Conservation (phyloP, 2,888 invertebrate genomes). For the Adelognathus sp. region DNA sequence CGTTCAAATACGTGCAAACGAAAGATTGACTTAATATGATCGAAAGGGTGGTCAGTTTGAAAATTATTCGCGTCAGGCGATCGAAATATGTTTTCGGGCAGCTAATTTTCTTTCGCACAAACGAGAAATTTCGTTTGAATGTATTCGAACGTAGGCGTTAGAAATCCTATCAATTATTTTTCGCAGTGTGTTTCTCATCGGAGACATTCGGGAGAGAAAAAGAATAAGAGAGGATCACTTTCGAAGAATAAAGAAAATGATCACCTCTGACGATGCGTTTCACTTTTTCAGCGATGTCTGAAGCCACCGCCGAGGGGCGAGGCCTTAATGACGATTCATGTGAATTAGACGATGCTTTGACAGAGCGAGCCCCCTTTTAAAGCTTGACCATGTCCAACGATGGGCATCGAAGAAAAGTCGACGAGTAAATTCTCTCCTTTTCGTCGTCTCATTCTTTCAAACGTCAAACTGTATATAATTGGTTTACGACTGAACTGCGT, state of each 20-base stretch:
- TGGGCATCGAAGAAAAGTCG: background rate
- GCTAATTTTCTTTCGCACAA: no score
- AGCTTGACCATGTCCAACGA: background rate
- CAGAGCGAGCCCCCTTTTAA: conserved; percentile 2
- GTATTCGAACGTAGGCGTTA: no score
- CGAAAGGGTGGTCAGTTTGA: no score
- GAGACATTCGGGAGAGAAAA: conserved; percentile 1
- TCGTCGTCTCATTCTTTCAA: no score
- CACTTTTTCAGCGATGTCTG: background rate
- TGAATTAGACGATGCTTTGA: conserved; percentile 41
- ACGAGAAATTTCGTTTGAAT: no score
- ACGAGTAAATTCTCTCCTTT: background rate
- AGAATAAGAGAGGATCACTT: background rate
- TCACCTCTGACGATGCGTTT: background rate
- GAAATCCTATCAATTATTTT: no score
- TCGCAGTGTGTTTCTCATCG: conserved; percentile 19
- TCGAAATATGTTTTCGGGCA: no score
- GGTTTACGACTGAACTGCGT: conserved; percentile 18
- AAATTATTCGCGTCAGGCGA: no score
- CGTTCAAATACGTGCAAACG: no score
- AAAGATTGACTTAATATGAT: no score
- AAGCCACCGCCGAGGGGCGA: background rate
- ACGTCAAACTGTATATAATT: conserved; percentile 18
- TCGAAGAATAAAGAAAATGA: background rate
- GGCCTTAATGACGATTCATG: conserved; percentile 34